These are phyloP conservation scores for Scaptodrosophila lebanonensis DNA, from an alignment of 1,140 invertebrate genomes.

Conservation along the genomic window DNA sequence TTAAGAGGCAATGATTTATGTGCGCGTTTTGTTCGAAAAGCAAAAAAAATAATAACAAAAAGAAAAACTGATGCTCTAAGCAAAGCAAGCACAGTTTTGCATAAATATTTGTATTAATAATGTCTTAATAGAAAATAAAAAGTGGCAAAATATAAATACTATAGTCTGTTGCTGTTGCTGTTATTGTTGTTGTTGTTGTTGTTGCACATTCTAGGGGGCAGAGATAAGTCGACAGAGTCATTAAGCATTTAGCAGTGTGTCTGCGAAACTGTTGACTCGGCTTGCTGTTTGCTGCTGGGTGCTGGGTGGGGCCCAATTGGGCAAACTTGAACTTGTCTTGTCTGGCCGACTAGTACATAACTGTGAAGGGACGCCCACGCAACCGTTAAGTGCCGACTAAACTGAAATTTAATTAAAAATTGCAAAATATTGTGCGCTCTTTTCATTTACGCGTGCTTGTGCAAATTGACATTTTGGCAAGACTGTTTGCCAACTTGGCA, in stretches of 20 bases:
- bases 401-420: too few relatives aligned
- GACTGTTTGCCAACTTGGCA: not conserved
- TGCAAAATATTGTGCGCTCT: too few relatives aligned
- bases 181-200: too few relatives aligned
- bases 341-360: too few relatives aligned
- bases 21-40: conserved; percentile 11
- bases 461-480: not conserved
- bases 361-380: too few relatives aligned
- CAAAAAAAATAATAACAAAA: too few relatives aligned
- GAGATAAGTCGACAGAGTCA: conserved; percentile 25
- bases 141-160: conserved; percentile 17
- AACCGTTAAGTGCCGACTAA: too few relatives aligned
- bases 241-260: conserved; percentile 27
- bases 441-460: too few relatives aligned
- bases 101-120: conserved; percentile 53
- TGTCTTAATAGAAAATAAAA: conserved; percentile 58
- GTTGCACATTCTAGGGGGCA: too few relatives aligned
- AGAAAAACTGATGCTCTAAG: too few relatives aligned
- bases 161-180: not conserved
- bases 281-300: too few relatives aligned
- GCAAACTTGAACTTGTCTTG: conserved; percentile 55
- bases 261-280: not conserved
- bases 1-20: conserved; percentile 57
- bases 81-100: too few relatives aligned
- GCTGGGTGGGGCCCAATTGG: conserved; percentile 36